These are phyloP conservation scores for Drosophila antonietae DNA, from an alignment of 2,888 invertebrate species.

Conservation along the genomic window DNA sequence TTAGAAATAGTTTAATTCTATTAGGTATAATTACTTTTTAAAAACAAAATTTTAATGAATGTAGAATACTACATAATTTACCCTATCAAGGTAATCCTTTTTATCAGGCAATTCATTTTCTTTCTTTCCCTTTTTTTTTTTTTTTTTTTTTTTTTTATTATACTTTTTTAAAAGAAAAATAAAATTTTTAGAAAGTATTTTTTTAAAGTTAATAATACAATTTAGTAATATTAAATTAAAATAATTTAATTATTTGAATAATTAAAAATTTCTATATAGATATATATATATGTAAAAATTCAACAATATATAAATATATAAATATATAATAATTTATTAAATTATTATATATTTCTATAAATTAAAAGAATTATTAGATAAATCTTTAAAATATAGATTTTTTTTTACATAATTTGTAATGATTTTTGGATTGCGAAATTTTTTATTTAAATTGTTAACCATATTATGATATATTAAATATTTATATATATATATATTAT, in stretches of 20 bases:
- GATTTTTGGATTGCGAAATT: constrained; percentile 3
- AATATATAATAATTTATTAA: constrained; percentile 1
- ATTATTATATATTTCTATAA: not conserved
- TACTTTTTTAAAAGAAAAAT: not conserved
- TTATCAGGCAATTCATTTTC: constrained; percentile 77
- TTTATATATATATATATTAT: constrained; percentile 3
- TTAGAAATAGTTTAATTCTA: no score
- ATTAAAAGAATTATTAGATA: not conserved
- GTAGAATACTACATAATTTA: constrained; percentile 61
- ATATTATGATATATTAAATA: not conserved
- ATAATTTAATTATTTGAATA: not conserved
- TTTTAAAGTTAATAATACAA: not conserved
- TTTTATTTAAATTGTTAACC: not conserved
- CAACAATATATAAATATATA: constrained; percentile 2
- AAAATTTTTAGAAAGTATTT: not conserved
- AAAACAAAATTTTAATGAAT: constrained; percentile 82
- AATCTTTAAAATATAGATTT: not conserved
- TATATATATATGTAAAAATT: not conserved
- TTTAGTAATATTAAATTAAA: not conserved
- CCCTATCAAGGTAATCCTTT: constrained; percentile 88
- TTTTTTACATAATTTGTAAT: not conserved
- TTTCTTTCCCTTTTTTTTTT: no score
- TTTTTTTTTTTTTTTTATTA: constrained; percentile 75
- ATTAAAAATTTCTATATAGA: constrained; percentile 1
- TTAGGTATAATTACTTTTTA: not conserved